A percentile compares a stretch with the other conserved stretches of the same genome.
phyloP scores from a whole-genome alignment of 2,888 invertebrate genomes.

The Ommatoiulus sabulosus region DNA sequence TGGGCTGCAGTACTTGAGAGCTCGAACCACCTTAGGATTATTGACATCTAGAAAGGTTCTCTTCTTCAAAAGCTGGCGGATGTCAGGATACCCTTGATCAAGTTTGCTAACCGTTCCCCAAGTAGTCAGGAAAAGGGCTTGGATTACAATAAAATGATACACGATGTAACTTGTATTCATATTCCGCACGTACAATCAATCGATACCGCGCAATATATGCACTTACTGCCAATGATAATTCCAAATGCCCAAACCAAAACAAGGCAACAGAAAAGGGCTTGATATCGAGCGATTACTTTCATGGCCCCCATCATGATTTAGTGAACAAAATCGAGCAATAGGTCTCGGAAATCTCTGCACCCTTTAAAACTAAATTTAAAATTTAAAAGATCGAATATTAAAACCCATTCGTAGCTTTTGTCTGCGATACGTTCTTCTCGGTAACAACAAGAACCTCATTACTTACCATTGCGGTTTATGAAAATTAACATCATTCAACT shows the following conservation, averaged over 20 bases:
- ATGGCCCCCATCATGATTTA: conserved; percentile 10
- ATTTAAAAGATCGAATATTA: not conserved
- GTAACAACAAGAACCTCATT: not conserved
- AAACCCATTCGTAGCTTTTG: not conserved
- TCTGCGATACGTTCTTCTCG: not conserved
- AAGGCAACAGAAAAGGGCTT: conserved; percentile 56
- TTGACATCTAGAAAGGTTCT: conserved; percentile 52
- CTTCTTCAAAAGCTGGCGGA: not conserved
- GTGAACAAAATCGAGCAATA: not conserved
- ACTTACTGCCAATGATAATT: conserved; percentile 56
- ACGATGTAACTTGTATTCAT: not conserved
- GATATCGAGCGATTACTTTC: conserved; percentile 55
- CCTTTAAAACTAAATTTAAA: not conserved
- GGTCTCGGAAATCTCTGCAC: not conserved
- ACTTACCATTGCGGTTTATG: not conserved
- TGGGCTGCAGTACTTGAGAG: conserved; percentile 70
- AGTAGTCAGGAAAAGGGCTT: conserved; percentile 55
- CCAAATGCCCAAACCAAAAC: conserved; percentile 57
- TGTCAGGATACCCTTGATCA: conserved; percentile 10
- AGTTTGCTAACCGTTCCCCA: conserved; percentile 47
- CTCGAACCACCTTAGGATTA: conserved; percentile 57
- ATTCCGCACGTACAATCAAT: not conserved
- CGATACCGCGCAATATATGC: not conserved
- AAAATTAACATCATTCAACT: not conserved
- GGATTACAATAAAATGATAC: not conserved